Percentiles rank a stretch among this genome's conserved stretches.
phyloP scores from a whole-genome alignment of 23 tunicate species.

The Aplidium turbinatum region DNA sequence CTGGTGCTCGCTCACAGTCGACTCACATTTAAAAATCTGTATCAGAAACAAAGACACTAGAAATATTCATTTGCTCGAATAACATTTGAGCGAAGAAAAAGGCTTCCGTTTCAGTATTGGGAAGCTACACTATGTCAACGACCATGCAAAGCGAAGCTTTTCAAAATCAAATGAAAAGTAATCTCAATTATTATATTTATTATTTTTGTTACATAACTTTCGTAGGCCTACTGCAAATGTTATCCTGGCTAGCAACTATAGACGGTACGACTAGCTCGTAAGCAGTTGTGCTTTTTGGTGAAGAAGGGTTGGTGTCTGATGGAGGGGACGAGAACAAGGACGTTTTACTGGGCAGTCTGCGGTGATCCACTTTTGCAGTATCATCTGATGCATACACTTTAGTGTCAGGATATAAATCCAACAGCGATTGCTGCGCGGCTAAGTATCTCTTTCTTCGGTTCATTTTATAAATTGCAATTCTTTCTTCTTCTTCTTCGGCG shows the following conservation, averaged over 20 bases:
- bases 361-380: not conserved
- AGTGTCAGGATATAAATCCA: slow-evolving; percentile 50
- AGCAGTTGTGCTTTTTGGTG: not conserved
- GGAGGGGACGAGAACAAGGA: slow-evolving; percentile 4
- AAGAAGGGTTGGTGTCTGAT: not conserved
- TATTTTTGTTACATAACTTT: not conserved
- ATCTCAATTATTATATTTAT: too few relatives aligned
- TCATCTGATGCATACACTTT: slow-evolving; percentile 41
- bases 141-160: too few relatives aligned
- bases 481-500: slow-evolving; percentile 71
- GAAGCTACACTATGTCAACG: too few relatives aligned
- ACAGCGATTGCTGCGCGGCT: slow-evolving; percentile 80
- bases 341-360: slow-evolving; percentile 11
- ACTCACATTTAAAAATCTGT: too few relatives aligned
- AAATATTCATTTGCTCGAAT: too few relatives aligned
- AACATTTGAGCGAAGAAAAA: too few relatives aligned
- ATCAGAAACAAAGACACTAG: too few relatives aligned
- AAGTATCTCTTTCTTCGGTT: slow-evolving; percentile 84
- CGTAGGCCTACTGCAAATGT: not conserved
- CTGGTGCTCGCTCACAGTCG: too few relatives aligned
- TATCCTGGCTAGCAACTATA: too few relatives aligned
- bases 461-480: slow-evolving; percentile 88
- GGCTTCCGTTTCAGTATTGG: too few relatives aligned
- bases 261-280: slow-evolving; percentile 28
- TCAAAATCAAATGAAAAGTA: not conserved